These are phyloP conservation scores for Seira ritae DNA, from an alignment of 2,888 invertebrate genomes.

Conservation along the genomic window DNA sequence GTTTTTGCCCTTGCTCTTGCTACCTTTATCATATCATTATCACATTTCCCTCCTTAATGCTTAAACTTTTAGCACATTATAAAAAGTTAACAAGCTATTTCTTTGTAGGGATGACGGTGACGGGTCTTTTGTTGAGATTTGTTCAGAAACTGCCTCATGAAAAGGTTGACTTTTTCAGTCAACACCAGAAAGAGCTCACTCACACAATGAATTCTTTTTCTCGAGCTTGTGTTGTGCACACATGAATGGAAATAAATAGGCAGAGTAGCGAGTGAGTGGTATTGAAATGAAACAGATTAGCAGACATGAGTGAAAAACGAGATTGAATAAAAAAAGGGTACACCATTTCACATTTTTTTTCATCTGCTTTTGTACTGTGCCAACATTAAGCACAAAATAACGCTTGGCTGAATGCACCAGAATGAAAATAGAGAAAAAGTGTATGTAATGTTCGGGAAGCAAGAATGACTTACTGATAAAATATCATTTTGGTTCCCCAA, in stretches of 20 bases:
- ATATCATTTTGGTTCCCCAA: background rate
- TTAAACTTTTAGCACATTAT: slow-evolving; percentile 11
- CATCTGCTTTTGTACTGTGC: background rate
- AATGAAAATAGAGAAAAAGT: background rate
- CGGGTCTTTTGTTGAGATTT: slow-evolving; percentile 42
- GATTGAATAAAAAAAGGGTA: background rate
- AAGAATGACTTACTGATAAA: background rate
- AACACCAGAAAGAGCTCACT: slow-evolving; percentile 3
- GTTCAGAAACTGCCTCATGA: slow-evolving; percentile 27
- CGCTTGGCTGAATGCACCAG: background rate
- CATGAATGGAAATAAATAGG: slow-evolving; percentile 42
- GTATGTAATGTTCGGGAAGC: background rate
- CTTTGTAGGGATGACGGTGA: slow-evolving; percentile 38
- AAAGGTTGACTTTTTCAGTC: slow-evolving; percentile 31
- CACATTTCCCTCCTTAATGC: slow-evolving; percentile 8
- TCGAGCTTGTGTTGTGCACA: slow-evolving; percentile 25
- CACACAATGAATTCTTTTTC: slow-evolving; percentile 17
- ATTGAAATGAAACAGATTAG: slow-evolving; percentile 11
- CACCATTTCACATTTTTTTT: slow-evolving; percentile 5
- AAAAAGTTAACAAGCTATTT: slow-evolving; percentile 11
- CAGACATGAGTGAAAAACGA: background rate
- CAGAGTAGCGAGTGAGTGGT: slow-evolving; percentile 8
- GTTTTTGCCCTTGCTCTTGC: background rate
- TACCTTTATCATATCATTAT: slow-evolving; percentile 18
- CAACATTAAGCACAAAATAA: slow-evolving; percentile 5